Evolutionary conservation across 2,888 invertebrate genomes (phyloP), one percentile per base, ranked within the genome.

Genomic region (Strigamia transsilvanica): DNA sequence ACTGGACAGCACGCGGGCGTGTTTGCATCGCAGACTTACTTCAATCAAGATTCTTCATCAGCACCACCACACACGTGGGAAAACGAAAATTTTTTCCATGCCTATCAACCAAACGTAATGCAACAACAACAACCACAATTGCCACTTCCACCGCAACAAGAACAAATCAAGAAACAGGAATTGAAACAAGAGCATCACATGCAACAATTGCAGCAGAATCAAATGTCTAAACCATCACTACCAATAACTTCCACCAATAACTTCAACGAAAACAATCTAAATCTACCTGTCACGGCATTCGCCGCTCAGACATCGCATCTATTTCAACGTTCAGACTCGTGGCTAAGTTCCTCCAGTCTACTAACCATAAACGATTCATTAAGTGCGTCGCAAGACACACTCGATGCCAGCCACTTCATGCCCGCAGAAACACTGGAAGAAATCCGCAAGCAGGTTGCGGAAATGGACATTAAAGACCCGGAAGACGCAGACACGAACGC

Each of bases 301-400:
- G 77, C 21, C n/a, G 77, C 3, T 13, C 77, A 77, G 10, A 41
- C 79, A 2, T 27, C 80, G 13, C 80, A 80, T 51, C 23, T 80
- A 3, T 80, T 80, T 80, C 51, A 80, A 32, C 46, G 80, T 15
- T 42, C 80, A n/a, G 80, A 80, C 23, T 80, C 80, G 46, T 80
- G 80, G 80, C 27, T 80, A 27, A 80, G 80, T 51, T 21, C 42
- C 21, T 51, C 46, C 18, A 80, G 80, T 51, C 38, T 80, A 0
- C 80, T 42, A 10, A 80, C 80, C n/a, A 46, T 80, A 3, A 42
- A 80, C 23, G 23, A 80, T 13, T 80, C 80, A 13, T 15, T 80
- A 51, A 51, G 80, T 80, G 46, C 23, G 5, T 80, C 80, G 13
- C 80, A 80, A 80, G 80, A 80, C 23, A 23, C n/a, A 32, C 46